phyloP scores from a whole-genome alignment of 2,888 invertebrate species.

The Chloroclystis v-ata region DNA sequence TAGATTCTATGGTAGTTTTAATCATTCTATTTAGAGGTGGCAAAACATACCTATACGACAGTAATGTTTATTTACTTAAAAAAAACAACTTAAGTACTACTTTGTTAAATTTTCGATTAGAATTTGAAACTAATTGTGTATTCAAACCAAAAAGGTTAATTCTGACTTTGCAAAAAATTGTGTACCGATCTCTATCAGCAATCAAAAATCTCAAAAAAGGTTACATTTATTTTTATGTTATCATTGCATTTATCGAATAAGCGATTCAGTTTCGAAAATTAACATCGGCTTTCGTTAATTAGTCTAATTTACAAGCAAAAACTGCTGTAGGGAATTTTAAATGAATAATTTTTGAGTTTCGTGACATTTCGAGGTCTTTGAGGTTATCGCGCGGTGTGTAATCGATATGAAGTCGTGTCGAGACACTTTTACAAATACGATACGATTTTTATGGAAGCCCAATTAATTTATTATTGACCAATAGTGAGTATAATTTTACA shows the following conservation, averaged over 20 bases:
- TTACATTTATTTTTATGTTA: conserved; percentile 27
- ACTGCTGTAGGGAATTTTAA: conserved; percentile 21
- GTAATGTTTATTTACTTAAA: too few relatives aligned
- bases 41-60: too few relatives aligned
- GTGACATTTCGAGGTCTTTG: conserved; percentile 21
- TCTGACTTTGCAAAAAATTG: conserved; percentile 16
- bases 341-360: conserved; percentile 25
- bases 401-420: conserved; percentile 8
- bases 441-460: background rate
- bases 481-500: background rate
- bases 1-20: too few relatives aligned
- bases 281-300: conserved; percentile 28
- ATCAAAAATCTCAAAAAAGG: conserved; percentile 20
- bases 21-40: too few relatives aligned
- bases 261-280: conserved; percentile 25
- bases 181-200: conserved; percentile 25
- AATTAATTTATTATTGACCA: background rate
- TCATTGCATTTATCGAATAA: conserved; percentile 27
- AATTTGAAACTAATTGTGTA: background rate
- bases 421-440: conserved; percentile 7
- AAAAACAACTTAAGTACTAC: too few relatives aligned
- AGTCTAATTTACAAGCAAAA: conserved; percentile 27
- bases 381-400: conserved; percentile 11
- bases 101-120: background rate
- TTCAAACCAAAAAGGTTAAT: background rate